Evolutionary conservation across 2,113 vertebrate genomes (phyloP).

Genomic region (Sylvia atricapilla): DNA sequence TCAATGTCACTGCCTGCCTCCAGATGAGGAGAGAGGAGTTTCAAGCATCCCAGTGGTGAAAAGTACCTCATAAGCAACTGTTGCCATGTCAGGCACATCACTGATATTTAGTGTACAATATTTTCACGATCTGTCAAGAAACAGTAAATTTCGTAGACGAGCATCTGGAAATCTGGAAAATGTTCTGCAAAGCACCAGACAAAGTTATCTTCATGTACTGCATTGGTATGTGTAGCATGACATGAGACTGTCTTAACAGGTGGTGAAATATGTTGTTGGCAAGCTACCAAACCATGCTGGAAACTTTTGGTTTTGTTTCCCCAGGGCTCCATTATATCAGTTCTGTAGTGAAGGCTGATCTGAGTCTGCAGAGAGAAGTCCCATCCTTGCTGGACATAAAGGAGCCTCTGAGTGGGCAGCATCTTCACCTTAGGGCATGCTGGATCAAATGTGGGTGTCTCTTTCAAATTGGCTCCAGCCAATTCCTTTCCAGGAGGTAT

Average conservation of each 20-base stretch:
- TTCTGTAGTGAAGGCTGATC: background rate
- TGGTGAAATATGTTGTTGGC: background rate
- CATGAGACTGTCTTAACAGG: background rate
- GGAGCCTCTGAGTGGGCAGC: background rate
- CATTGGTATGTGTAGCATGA: background rate
- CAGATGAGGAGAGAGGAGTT: background rate
- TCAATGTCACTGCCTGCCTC: background rate
- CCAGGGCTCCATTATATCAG: background rate
- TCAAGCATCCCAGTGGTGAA: background rate
- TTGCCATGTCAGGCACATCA: background rate
- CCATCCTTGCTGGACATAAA: background rate
- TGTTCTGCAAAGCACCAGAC: background rate
- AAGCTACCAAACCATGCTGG: background rate
- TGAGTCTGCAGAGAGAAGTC: background rate
- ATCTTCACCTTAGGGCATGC: background rate
- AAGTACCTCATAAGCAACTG: background rate
- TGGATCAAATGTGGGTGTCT: background rate
- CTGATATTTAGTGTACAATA: background rate
- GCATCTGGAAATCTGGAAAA: slow-evolving; percentile 17
- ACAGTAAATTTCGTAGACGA: background rate
- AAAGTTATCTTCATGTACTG: background rate
- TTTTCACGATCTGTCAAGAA: background rate
- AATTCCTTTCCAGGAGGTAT: background rate
- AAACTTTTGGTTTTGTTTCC: background rate
- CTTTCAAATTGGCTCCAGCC: background rate